Evolutionary conservation across 2,113 vertebrate genomes (phyloP).

Genomic region (Hippocampus abdominalis): DNA sequence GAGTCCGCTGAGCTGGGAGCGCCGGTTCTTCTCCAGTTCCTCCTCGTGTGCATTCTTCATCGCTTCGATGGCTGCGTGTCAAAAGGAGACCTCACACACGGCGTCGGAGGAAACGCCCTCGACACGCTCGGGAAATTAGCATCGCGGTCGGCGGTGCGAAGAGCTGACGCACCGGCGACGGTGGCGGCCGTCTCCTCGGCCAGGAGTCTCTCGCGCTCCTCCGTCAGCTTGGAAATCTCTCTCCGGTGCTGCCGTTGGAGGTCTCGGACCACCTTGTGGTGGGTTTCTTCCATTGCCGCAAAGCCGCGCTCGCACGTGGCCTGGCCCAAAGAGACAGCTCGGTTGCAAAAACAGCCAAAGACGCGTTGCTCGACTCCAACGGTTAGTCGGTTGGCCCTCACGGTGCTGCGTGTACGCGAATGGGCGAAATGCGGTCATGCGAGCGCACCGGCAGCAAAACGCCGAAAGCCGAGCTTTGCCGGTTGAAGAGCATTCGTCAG

Average conservation of each 20-base stretch:
- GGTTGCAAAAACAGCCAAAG: background rate
- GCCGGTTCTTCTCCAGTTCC: slow-evolving; percentile 90
- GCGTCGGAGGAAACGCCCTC: background rate
- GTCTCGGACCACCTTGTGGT: slow-evolving; percentile 94
- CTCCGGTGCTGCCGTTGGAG: slow-evolving; percentile 93
- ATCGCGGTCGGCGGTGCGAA: rapidly evolving
- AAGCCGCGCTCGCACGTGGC: slow-evolving; percentile 96
- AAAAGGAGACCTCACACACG: too few species aligned
- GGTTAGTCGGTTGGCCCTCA: too few species aligned
- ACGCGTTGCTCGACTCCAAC: background rate
- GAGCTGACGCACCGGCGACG: slow-evolving; percentile 80
- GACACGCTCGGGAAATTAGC: background rate
- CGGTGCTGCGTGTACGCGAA: background rate
- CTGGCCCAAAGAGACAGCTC: slow-evolving; percentile 56
- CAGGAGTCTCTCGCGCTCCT: slow-evolving; percentile 90
- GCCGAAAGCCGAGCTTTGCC: slow-evolving; percentile 38
- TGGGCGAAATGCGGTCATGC: slow-evolving; percentile 30
- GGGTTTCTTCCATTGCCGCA: slow-evolving; percentile 95
- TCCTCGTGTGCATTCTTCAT: slow-evolving; percentile 98
- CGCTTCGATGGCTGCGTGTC: slow-evolving; percentile 88
- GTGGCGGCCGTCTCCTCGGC: slow-evolving; percentile 95
- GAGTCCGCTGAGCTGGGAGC: slow-evolving; percentile 88
- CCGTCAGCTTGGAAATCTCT: slow-evolving; percentile 89
- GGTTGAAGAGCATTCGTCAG: slow-evolving; percentile 28
- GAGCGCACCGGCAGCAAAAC: slow-evolving; percentile 31